phyloP scores from a whole-genome alignment of 2,113 vertebrate species.

The Drymodes brunneopygia region DNA sequence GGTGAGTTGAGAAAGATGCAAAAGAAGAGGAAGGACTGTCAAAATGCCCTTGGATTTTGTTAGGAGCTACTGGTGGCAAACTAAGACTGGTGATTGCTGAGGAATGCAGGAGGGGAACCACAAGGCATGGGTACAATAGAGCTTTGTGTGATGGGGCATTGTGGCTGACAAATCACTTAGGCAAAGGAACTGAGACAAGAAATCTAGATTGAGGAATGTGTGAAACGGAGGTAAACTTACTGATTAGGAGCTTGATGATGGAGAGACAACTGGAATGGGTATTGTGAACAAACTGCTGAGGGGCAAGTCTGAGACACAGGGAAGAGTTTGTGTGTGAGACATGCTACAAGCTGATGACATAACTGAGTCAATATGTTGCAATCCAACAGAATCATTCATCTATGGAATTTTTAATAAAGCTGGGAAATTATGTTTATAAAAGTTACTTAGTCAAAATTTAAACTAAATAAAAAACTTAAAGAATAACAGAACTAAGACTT shows the following conservation, averaged over 20 bases:
- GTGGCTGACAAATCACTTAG: background rate
- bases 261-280: background rate
- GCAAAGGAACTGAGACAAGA: background rate
- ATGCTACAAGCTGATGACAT: background rate
- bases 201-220: background rate
- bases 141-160: background rate
- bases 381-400: background rate
- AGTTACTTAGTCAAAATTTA: background rate
- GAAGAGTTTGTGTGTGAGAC: background rate
- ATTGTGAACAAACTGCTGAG: background rate
- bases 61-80: background rate
- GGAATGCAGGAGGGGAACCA: background rate
- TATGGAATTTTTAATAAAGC: background rate
- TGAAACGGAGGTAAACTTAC: background rate
- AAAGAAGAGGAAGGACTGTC: background rate
- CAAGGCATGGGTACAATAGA: background rate
- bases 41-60: background rate
- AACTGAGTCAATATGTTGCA: background rate
- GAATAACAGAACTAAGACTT: background rate
- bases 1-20: background rate
- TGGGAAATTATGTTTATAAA: background rate
- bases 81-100: background rate
- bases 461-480: background rate
- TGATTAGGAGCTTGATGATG: background rate
- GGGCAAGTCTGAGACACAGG: background rate